A percentile compares a stretch with the other conserved stretches of the same genome.
phyloP scores from a whole-genome alignment of 2,113 vertebrate species.

The Gnathonemus longibarbis region DNA sequence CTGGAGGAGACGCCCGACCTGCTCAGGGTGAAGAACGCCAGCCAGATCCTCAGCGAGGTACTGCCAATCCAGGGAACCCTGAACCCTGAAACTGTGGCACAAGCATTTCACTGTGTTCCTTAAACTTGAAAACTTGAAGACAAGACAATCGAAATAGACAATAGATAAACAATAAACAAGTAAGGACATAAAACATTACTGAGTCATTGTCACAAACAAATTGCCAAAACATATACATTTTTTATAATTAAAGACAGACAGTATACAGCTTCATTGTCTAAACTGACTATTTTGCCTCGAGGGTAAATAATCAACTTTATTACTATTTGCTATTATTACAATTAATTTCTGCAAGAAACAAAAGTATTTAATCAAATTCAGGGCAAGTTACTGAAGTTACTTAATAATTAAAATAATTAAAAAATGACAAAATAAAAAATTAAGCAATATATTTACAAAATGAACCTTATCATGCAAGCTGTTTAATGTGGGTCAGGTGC shows the following conservation, averaged over 20 bases:
- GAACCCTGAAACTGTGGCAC: neutral
- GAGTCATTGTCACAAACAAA: neutral
- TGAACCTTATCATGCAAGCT: neutral
- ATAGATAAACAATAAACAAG: neutral
- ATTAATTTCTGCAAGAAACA: neutral
- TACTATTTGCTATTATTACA: neutral
- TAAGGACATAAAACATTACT: neutral
- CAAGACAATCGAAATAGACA: neutral
- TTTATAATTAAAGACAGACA: neutral
- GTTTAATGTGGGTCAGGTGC: neutral
- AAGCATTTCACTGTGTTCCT: neutral
- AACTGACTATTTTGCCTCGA: neutral
- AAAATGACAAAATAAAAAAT: neutral
- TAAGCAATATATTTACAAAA: no score
- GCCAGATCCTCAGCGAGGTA: conserved; percentile 69
- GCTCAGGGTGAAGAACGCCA: conserved; percentile 68
- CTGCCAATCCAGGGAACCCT: neutral
- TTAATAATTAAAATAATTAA: neutral
- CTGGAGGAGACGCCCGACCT: conserved; percentile 71
- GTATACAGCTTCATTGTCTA: neutral
- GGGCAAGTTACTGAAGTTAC: neutral
- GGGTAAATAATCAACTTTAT: neutral
- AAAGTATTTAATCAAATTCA: neutral
- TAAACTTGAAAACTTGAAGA: neutral
- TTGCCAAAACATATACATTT: neutral